These are phyloP conservation scores for Cephus pygmeus DNA, from an alignment of 2,888 invertebrate species.

Conservation along the genomic window DNA sequence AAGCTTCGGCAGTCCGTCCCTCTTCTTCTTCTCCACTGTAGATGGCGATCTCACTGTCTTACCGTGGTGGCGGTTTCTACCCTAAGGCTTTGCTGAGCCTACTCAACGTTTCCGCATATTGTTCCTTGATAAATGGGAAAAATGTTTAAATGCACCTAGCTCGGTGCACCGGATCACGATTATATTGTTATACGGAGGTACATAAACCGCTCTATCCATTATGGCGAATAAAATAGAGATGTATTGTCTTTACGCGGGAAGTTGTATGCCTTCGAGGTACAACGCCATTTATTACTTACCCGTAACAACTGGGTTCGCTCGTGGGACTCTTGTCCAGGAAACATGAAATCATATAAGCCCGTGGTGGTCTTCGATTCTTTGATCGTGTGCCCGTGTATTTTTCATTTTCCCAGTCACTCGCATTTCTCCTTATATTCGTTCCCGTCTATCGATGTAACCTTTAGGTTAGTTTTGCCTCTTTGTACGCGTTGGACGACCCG, in stretches of 20 bases:
- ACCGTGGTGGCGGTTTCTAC: slow-evolving; percentile 41
- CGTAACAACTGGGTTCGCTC: slow-evolving; percentile 20
- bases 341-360: slow-evolving; percentile 28
- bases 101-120: slow-evolving; percentile 48
- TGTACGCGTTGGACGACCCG: background rate
- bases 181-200: slow-evolving; percentile 47
- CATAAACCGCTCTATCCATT: slow-evolving; percentile 36
- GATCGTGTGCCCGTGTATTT: background rate
- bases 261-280: slow-evolving; percentile 39
- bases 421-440: background rate
- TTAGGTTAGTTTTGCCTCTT: background rate
- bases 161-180: slow-evolving; percentile 40
- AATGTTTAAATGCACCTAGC: slow-evolving; percentile 20
- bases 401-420: background rate
- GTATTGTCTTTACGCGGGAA: slow-evolving; percentile 53
- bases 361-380: slow-evolving; percentile 16
- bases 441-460: background rate
- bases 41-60: background rate
- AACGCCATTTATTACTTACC: slow-evolving; percentile 43
- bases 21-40: background rate
- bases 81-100: slow-evolving; percentile 37
- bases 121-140: slow-evolving; percentile 21
- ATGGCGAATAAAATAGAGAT: slow-evolving; percentile 54
- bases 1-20: background rate
- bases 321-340: slow-evolving; percentile 28